These are phyloP conservation scores for Periplaneta americana DNA, from an alignment of 1,140 invertebrate species.

Conservation along the genomic window DNA sequence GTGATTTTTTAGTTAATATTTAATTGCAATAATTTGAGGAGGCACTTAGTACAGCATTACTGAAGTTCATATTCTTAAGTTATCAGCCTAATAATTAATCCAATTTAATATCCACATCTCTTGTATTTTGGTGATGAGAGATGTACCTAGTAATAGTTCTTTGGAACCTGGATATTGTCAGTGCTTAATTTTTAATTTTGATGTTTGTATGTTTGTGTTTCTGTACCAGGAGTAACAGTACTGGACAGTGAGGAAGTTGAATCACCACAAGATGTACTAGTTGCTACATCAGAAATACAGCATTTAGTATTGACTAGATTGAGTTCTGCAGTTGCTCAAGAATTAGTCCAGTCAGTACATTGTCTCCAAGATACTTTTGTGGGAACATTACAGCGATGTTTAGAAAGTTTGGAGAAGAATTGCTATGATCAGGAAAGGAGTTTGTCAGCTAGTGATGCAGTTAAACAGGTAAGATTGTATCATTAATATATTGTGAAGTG, in stretches of 20 bases:
- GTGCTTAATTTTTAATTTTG: no score
- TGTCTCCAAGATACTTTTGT: constrained; percentile 78
- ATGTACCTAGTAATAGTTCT: no score
- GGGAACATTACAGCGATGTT: constrained; percentile 70
- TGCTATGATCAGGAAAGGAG: constrained; percentile 47
- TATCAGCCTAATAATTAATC: no score
- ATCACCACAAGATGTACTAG: constrained; percentile 43
- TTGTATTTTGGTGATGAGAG: no score
- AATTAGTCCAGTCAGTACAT: constrained; percentile 76
- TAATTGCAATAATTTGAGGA: no score
- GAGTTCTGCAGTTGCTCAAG: constrained; percentile 71
- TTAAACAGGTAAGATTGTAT: constrained; percentile 56
- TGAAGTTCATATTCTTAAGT: no score
- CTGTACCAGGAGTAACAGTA: constrained; percentile 5
- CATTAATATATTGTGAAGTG: no score
- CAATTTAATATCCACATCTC: no score
- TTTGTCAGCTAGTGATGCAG: constrained; percentile 66
- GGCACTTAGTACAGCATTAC: no score
- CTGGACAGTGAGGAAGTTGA: constrained; percentile 17
- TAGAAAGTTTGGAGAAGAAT: constrained; percentile 56
- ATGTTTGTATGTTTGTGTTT: not conserved
- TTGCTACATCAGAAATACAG: constrained; percentile 70
- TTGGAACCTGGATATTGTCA: no score
- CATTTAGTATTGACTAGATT: constrained; percentile 65
- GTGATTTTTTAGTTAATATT: no score